Evolutionary conservation across 2,888 invertebrate species (phyloP), one percentile per base, ranked within the genome.

Genomic region (Nebria brevicollis): DNA sequence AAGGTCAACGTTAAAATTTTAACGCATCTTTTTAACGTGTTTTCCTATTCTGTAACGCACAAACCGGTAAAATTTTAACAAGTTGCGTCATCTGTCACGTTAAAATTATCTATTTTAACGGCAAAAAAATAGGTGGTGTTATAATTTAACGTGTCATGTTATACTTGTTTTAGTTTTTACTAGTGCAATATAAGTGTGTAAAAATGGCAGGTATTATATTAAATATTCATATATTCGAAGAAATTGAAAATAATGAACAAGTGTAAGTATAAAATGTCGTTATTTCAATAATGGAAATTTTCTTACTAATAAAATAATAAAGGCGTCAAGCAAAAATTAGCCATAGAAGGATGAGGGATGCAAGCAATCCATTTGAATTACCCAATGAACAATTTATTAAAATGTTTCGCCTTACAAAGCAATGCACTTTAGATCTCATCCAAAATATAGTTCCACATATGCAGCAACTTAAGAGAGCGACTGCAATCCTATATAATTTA

Each of bases 61-160:
- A 20, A 20, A 43, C 43, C 75, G 75, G 15, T 75, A 75, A 75
- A n/a, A 43, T 75, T 75, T 75, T 43, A 75, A 75, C 75, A 64
- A 20, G n/a, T 54, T 68, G n/a, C 26, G 26, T 25, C 68, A 25
- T 3, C 68, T 25, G 10, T 25, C 68, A 68, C 68, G 68, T 68
- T 68, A 68, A 68, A 15, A 68, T 68, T 68, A 10, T 68, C 10
- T 26, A 68, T 43, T 43, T 43, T 43, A 43, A 43, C 43, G 43
- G 43, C 43, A 1, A 43, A 6, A 8, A 8, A 10, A 43, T 8
- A 43, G 43, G 43, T 43, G 10, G 43, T 43, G 43, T 43, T 43
- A 43, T 8, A 43, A 43, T 10, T 6, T 43, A 43, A 43, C 20
- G 10, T 10, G 43, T 43, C 43, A 43, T 43, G 43, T 43, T 43